Evolutionary conservation across 2,888 invertebrate species (phyloP), one percentile per base, ranked within the genome.

Genomic region (Machimus atricapillus): DNA sequence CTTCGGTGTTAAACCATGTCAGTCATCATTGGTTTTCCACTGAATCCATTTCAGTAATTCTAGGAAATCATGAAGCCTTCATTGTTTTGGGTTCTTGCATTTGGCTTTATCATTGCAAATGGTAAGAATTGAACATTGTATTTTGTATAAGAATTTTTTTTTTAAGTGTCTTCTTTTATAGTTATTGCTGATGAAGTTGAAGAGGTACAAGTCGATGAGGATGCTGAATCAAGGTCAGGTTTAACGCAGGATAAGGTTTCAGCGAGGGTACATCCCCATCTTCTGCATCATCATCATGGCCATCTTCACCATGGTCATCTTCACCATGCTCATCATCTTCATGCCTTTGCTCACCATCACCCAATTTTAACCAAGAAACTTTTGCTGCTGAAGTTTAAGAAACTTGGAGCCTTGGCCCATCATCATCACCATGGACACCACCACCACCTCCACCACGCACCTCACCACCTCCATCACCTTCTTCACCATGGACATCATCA

Each of bases 301-400:
- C 43, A 46, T 46, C 43, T 46, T 16, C 43, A 16, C 7, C 76
- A 73, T 43, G 73, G 40, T 7, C 85, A 58, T n/a, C 85, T 74
- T 76, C 37, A 58, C 40, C 37, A 85, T 66, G 43, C 14, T 16
- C 85, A 85, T 73, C 73, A 73, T 43, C 27, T 40, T 12, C 73
- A 40, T 27, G 66, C 40, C 31, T 58, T 37, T 19, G 74, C 73
- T n/a, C 74, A 19, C 27, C 85, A 86, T 8, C 85, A 76, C 19
- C 85, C 82, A 0, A 82, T 82, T 37, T 37, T 82, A 14, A 82
- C 82, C 58, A 85, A 85, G 16, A 83, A 83, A 31, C 66, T 83
- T 19, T 66, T 83, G 16, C 37, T 83, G 5, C 40, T 83, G 23
- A 83, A 83, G 40, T 83, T 83, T 19, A 83, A 83, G 66, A 74